phyloP scores from a whole-genome alignment of 2,113 vertebrate species.

The Willisornis vidua region DNA sequence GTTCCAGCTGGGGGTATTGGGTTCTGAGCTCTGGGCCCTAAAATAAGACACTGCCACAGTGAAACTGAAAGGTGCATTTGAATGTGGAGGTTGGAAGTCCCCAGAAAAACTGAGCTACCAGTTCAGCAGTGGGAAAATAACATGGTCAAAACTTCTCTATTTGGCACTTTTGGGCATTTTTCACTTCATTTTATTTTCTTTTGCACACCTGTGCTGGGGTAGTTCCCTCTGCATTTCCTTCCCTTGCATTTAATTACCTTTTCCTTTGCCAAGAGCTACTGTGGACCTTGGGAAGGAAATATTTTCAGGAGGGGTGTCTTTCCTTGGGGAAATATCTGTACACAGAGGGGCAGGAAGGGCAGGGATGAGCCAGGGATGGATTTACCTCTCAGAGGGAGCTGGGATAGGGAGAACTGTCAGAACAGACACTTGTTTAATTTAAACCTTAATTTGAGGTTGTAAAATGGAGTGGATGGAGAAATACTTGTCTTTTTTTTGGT shows the following conservation, averaged over 20 bases:
- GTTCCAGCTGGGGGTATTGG: background rate
- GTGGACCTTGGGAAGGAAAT: background rate
- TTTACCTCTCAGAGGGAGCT: background rate
- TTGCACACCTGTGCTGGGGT: background rate
- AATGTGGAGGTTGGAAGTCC: background rate
- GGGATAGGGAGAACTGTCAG: background rate
- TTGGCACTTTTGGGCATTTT: background rate
- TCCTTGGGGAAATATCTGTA: background rate
- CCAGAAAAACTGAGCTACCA: background rate
- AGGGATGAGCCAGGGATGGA: background rate
- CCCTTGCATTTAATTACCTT: background rate
- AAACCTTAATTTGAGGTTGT: background rate
- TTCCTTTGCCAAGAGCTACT: background rate
- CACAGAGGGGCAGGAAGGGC: background rate
- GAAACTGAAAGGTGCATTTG: slow-evolving; percentile 14
- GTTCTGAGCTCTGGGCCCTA: background rate
- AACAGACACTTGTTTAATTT: background rate
- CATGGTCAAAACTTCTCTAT: background rate
- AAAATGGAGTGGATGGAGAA: background rate
- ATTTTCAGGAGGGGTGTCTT: background rate
- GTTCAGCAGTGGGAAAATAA: background rate
- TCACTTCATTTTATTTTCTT: background rate
- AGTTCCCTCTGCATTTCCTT: background rate
- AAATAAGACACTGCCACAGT: background rate
- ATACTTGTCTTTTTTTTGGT: too few relatives aligned